A percentile compares a stretch with the other conserved stretches of the same genome.
Evolutionary conservation across 2,888 invertebrate species (phyloP).

Genomic region (Ophion obscuratus): DNA sequence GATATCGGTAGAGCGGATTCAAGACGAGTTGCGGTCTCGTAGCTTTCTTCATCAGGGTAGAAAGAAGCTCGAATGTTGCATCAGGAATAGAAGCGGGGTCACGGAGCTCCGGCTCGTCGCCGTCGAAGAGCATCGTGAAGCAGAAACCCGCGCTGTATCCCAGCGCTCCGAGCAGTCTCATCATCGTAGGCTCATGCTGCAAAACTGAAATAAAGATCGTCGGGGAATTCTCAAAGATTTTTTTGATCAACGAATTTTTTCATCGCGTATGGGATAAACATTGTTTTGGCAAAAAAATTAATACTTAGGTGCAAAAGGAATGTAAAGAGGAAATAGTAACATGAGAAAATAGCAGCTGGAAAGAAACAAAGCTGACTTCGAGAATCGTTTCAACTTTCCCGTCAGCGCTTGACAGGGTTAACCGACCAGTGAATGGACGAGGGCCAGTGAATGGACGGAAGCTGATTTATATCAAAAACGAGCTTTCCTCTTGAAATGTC

Average conservation of each 20-base stretch:
- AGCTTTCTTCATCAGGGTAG: conserved; percentile 91
- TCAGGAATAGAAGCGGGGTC: conserved; percentile 93
- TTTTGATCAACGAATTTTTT: not conserved
- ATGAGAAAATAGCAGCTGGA: no score
- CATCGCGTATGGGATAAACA: not conserved
- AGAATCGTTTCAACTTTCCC: no score
- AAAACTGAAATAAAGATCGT: conserved; percentile 85
- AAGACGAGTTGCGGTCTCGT: conserved; percentile 91
- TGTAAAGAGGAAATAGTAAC: no score
- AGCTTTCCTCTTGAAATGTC: no score
- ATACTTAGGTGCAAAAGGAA: no score
- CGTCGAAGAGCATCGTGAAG: conserved; percentile 88
- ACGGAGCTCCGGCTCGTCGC: conserved; percentile 85
- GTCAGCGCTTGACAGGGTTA: no score
- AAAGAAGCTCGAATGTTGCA: conserved; percentile 93
- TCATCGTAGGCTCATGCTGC: conserved; percentile 92
- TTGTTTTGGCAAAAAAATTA: not conserved
- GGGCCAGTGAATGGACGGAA: no score
- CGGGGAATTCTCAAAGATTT: not conserved
- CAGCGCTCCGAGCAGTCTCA: conserved; percentile 91
- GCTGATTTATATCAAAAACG: no score
- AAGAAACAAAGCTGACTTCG: no score
- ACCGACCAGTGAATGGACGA: no score
- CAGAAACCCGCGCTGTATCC: conserved; percentile 91
- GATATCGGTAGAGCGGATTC: conserved; percentile 87